Evolutionary conservation across 2,113 vertebrate genomes (phyloP).

Genomic region (Ranitomeya variabilis): DNA sequence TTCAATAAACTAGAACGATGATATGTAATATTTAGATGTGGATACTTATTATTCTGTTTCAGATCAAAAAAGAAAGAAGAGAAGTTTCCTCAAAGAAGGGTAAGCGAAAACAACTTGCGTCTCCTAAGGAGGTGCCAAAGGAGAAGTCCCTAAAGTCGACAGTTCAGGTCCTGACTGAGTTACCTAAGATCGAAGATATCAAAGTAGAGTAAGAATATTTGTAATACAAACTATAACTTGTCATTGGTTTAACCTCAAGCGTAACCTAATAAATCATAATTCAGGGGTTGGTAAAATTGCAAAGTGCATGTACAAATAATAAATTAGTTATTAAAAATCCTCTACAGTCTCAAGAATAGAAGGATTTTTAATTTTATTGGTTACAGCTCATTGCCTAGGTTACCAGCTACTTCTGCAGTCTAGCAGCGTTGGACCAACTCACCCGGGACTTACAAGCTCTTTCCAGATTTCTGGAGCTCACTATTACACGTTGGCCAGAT

Average conservation of each 20-base stretch:
- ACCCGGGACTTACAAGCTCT: too few species aligned
- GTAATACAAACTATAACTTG: not conserved
- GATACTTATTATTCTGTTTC: not conserved
- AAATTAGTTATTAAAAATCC: too few species aligned
- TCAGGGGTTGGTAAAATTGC: too few species aligned
- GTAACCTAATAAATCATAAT: not conserved
- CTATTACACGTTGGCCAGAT: too few species aligned
- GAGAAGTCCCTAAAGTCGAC: constrained; percentile 60
- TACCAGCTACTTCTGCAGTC: too few species aligned
- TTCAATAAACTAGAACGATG: not conserved
- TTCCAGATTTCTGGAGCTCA: too few species aligned
- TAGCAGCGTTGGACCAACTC: too few species aligned
- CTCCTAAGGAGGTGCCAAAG: constrained; percentile 53
- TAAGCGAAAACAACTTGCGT: constrained; percentile 36
- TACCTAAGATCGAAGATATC: constrained; percentile 65
- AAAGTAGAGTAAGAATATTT: constrained; percentile 68
- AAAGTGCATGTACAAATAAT: too few species aligned
- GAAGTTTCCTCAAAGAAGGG: constrained; percentile 59
- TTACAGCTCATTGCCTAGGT: too few species aligned
- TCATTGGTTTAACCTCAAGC: not conserved
- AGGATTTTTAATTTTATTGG: too few species aligned
- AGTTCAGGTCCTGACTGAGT: constrained; percentile 23
- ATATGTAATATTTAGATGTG: not conserved
- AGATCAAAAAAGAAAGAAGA: constrained; percentile 58
- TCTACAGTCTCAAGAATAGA: too few species aligned